These are phyloP conservation scores for Alligator sinensis DNA, from an alignment of 2,113 vertebrate genomes.

Conservation along the genomic window DNA sequence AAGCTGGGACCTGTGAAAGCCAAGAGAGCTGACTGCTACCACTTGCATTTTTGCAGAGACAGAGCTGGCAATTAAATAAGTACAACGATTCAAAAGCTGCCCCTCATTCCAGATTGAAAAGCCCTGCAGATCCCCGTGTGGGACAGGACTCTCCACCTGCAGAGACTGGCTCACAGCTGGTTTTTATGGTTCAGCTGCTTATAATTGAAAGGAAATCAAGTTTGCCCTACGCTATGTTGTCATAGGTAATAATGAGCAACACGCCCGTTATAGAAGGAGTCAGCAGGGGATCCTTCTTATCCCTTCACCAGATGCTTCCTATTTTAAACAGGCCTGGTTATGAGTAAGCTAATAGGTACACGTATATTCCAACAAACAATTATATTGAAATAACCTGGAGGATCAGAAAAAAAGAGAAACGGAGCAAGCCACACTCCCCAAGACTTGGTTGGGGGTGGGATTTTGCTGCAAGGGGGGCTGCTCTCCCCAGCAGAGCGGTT, in stretches of 20 bases:
- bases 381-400: not conserved
- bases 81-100: not conserved
- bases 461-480: not conserved
- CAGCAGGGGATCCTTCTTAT: not conserved
- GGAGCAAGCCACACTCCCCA: too few relatives aligned
- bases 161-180: not conserved
- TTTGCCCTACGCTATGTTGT: not conserved
- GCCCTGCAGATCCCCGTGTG: not conserved
- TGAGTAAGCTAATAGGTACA: not conserved
- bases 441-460: not conserved
- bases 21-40: not conserved
- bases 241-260: not conserved
- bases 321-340: not conserved
- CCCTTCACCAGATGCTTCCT: not conserved
- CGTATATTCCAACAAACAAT: not conserved
- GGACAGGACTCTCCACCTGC: not conserved
- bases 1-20: not conserved
- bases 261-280: not conserved
- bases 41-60: not conserved
- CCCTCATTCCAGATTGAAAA: not conserved
- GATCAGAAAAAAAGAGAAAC: not conserved
- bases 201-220: not conserved
- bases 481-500: not conserved
- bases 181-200: not conserved
- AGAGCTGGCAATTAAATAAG: not conserved